These are phyloP conservation scores for Agonopterix arenella DNA, from an alignment of 2,888 invertebrate species.

Conservation along the genomic window DNA sequence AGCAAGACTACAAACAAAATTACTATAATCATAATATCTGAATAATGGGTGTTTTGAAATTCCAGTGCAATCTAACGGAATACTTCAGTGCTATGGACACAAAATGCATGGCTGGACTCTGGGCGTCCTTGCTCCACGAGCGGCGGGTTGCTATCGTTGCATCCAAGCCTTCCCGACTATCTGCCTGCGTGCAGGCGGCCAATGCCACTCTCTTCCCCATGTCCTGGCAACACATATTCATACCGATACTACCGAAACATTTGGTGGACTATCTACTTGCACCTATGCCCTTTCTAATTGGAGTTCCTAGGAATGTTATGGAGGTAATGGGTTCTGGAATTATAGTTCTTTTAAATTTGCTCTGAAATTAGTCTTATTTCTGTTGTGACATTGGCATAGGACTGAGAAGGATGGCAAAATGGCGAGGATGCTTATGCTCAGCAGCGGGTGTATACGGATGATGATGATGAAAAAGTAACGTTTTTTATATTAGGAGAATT, in stretches of 20 bases:
- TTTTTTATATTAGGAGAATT: too few relatives aligned
- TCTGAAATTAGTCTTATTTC: too few relatives aligned
- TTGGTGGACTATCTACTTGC: conserved; percentile 94
- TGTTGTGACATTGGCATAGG: too few relatives aligned
- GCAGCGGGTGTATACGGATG: too few relatives aligned
- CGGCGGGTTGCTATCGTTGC: conserved; percentile 96
- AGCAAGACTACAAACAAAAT: too few relatives aligned
- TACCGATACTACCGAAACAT: conserved; percentile 93
- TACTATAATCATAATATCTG: neutral
- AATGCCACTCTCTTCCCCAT: conserved; percentile 97
- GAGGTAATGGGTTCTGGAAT: conserved; percentile 65
- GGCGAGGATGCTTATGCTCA: too few relatives aligned
- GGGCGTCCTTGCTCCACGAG: conserved; percentile 97
- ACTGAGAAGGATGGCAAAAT: too few relatives aligned
- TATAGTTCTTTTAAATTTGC: too few relatives aligned
- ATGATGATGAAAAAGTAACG: too few relatives aligned
- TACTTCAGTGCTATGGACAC: conserved; percentile 98
- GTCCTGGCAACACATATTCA: conserved; percentile 99
- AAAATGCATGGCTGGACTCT: conserved; percentile 95
- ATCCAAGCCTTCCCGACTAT: conserved; percentile 90
- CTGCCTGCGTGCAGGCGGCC: conserved; percentile 95
- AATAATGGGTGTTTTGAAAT: conserved; percentile 12
- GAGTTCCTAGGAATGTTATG: conserved; percentile 91
- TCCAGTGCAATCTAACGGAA: conserved; percentile 96
- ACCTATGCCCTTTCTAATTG: conserved; percentile 98